Evolutionary conservation across 2,888 invertebrate genomes (phyloP).

Genomic region (Sphaerophoria taeniata): DNA sequence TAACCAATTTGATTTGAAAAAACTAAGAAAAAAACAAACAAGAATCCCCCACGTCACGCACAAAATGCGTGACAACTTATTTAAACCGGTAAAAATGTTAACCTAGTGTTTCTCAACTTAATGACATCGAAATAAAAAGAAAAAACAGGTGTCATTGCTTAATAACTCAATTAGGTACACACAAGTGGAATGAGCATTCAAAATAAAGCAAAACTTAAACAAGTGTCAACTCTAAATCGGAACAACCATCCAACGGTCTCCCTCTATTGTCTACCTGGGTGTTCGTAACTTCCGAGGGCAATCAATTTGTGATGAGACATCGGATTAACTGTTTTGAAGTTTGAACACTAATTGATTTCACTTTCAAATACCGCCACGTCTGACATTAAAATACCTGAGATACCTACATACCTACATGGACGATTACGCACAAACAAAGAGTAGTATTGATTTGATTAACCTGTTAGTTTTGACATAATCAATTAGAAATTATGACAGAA

Average conservation of each 20-base stretch:
- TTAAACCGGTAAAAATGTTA: background rate
- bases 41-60: background rate
- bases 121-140: background rate
- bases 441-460: background rate
- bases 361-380: background rate
- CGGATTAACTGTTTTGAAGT: background rate
- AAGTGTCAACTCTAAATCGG: background rate
- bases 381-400: background rate
- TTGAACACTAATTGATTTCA: constrained; percentile 6
- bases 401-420: background rate
- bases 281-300: background rate
- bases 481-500: background rate
- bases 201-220: background rate
- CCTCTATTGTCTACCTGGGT: background rate
- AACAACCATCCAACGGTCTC: background rate
- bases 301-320: background rate
- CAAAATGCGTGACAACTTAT: constrained; percentile 14
- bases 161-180: constrained; percentile 2
- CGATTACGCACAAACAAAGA: background rate
- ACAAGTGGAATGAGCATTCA: background rate
- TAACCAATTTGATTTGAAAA: background rate
- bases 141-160: constrained; percentile 3
- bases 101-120: constrained; percentile 6
- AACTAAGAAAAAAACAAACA: background rate
- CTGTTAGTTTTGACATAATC: background rate